Percentiles rank a stretch among this genome's conserved stretches.
Conservation (phyloP, 2,888 invertebrate species). For the Melanotus villosus region DNA sequence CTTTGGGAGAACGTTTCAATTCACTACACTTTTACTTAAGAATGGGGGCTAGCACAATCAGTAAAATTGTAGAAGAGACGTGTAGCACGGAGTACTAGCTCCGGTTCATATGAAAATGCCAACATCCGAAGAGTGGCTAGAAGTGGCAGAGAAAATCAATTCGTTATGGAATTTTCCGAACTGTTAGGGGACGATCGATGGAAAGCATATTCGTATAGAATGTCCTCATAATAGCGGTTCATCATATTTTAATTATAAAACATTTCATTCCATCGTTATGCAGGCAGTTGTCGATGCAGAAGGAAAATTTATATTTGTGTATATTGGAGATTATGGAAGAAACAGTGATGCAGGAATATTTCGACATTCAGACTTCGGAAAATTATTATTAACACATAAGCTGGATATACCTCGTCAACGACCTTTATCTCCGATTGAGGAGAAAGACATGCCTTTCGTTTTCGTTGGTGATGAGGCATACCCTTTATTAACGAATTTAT, state of each 20-base stretch:
- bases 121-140: constrained; percentile 15
- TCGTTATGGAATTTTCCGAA: constrained; percentile 13
- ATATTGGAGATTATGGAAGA: no score
- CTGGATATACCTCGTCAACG: no score
- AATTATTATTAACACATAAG: not conserved
- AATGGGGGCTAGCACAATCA: constrained; percentile 19
- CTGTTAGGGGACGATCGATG: not conserved
- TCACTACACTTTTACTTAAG: constrained; percentile 17
- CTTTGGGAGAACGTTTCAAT: constrained; percentile 19
- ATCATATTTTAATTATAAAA: not conserved
- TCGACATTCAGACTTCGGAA: constrained; percentile 6
- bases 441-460: no score
- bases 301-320: no score
- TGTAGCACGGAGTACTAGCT: not conserved
- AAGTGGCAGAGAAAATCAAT: not conserved
- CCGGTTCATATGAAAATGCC: not conserved
- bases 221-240: not conserved
- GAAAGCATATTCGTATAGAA: no score
- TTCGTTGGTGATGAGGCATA: no score
- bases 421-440: no score
- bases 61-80: constrained; percentile 21
- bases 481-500: no score
- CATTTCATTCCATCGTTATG: not conserved
- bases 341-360: not conserved
- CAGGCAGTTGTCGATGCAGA: constrained; percentile 19